Evolutionary conservation across 2,888 invertebrate genomes (phyloP), one percentile per base, ranked within the genome.

Genomic region (Drosophila ochracea): DNA sequence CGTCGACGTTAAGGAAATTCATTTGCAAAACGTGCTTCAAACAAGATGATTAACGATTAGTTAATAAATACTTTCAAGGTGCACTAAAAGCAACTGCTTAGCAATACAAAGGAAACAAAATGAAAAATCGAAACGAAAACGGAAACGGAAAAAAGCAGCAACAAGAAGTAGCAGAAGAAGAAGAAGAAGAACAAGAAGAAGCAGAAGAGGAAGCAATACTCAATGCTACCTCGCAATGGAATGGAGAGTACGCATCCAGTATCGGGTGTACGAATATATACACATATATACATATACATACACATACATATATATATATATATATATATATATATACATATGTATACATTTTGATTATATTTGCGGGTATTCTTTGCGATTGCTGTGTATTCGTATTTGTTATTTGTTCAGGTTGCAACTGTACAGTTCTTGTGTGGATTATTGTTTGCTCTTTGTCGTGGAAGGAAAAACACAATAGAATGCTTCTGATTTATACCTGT

Each of bases 31-130:
- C 79, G 79, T 80, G 79, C 70, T 68, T 64, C 47, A 62, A 60
- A 65, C 62, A 60, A 59, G 37, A 68, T 49, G 43, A 49, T 31
- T 58, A 62, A 68, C 76, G 35, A 70, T 39, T 49, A 43, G 25
- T 37, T 57, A 47, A 41, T 59, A 62, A 54, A 66, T 53, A 43
- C 68, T 68, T 59, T 61, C 35, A 69, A 76, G 62, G 84, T 84
- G 84, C 84, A 84, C 80, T 84, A 84, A 73, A 80, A 84, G 87
- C 77, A 50, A 59, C 72, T 67, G 78, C 35, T 67, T n/a, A 68
- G 43, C 76, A 74, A 77, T 74, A 72, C 74, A 74, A 72, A 55
- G 57, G 55, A 67, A 57, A 53, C n/a, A 16, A 47, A 69, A 57
- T 49, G 41, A 33, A 28, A 66, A 50, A 41, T 11, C n/a, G 43